A percentile compares a stretch with the other conserved stretches of the same genome.
These are phyloP conservation scores for Drosophila punjabiensis DNA, from an alignment of 1,140 invertebrate species.

Conservation along the genomic window DNA sequence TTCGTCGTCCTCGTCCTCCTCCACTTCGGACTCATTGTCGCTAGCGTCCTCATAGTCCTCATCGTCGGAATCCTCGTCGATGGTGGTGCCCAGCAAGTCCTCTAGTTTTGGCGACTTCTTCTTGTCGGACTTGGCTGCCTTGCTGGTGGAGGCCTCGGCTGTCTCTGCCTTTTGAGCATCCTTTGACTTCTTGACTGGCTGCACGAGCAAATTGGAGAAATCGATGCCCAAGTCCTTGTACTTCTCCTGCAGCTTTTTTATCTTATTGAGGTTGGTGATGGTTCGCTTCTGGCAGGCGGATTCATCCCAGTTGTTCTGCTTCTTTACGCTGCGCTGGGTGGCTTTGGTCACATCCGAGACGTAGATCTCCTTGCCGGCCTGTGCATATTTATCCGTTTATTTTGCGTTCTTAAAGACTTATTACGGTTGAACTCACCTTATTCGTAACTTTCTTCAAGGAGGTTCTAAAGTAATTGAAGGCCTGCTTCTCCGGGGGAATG, in stretches of 20 bases:
- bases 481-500: slow-evolving; percentile 87
- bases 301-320: slow-evolving; percentile 74
- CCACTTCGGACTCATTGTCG: slow-evolving; percentile 39
- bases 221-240: slow-evolving; percentile 75
- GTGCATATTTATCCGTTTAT: not conserved
- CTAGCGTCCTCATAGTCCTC: slow-evolving; percentile 68
- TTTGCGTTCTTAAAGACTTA: not conserved
- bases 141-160: slow-evolving; percentile 21
- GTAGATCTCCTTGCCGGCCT: slow-evolving; percentile 77
- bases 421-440: slow-evolving; percentile 38
- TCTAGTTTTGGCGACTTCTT: slow-evolving; percentile 61
- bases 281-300: slow-evolving; percentile 74
- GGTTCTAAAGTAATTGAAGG: slow-evolving; percentile 83
- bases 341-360: slow-evolving; percentile 66
- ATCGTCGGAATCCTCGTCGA: slow-evolving; percentile 80
- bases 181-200: slow-evolving; percentile 59
- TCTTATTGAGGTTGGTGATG: slow-evolving; percentile 51
- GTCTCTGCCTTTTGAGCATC: not conserved
- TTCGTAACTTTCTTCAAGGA: slow-evolving; percentile 68
- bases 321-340: slow-evolving; percentile 60
- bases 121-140: slow-evolving; percentile 25
- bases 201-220: slow-evolving; percentile 58
- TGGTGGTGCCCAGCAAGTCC: slow-evolving; percentile 73
- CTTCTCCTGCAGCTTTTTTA: slow-evolving; percentile 69
- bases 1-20: slow-evolving; percentile 16